Conservation (phyloP, 2,113 vertebrate species). For the Dicerorhinus sumatrensis region DNA sequence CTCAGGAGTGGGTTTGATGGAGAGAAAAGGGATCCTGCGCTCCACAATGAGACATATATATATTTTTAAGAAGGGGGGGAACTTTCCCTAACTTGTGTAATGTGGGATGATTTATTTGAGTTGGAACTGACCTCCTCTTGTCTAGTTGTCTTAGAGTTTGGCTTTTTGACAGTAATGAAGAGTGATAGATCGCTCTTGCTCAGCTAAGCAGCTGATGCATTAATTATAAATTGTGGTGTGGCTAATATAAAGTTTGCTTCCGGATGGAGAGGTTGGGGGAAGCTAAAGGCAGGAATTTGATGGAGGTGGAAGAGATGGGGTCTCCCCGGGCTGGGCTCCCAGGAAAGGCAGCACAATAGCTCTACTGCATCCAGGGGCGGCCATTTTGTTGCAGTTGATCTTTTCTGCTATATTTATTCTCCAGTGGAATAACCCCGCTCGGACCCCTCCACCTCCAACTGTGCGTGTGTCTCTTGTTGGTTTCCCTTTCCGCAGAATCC, state of each 20-base stretch:
- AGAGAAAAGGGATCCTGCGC: conserved; percentile 55
- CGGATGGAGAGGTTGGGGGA: conserved; percentile 89
- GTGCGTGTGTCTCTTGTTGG: conserved; percentile 83
- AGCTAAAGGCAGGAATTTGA: conserved; percentile 83
- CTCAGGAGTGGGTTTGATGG: conserved; percentile 62
- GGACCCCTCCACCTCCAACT: conserved; percentile 83
- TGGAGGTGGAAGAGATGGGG: conserved; percentile 77
- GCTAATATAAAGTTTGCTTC: conserved; percentile 92
- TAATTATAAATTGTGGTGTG: conserved; percentile 95
- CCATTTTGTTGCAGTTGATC: conserved; percentile 91
- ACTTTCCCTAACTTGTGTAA: conserved; percentile 91
- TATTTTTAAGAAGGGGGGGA: conserved; percentile 78
- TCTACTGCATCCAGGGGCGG: conserved; percentile 88
- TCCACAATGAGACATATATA: conserved; percentile 69
- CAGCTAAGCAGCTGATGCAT: conserved; percentile 96
- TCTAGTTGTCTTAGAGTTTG: conserved; percentile 94
- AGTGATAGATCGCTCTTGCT: conserved; percentile 97
- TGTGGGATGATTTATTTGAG: conserved; percentile 95
- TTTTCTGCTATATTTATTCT: conserved; percentile 85
- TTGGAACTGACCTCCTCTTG: conserved; percentile 93
- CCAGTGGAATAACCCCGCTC: conserved; percentile 71
- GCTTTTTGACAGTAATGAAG: conserved; percentile 99
- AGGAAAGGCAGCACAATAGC: conserved; percentile 87
- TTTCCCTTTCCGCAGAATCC: conserved; percentile 90
- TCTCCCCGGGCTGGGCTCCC: conserved; percentile 75